phyloP scores from a whole-genome alignment of 2,888 invertebrate genomes.

The Nemotelus pantherinus region DNA sequence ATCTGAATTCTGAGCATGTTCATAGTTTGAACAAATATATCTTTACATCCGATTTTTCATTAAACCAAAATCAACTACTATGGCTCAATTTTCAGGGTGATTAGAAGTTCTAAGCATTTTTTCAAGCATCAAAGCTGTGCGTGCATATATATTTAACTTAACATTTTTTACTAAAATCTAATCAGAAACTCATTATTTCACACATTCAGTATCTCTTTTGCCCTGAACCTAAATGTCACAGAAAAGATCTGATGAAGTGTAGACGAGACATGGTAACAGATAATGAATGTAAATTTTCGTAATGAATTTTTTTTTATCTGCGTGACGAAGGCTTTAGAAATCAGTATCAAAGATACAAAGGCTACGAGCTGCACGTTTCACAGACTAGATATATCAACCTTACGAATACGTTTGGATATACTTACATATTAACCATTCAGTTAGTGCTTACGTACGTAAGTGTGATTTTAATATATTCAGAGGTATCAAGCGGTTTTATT shows the following conservation, averaged over 20 bases:
- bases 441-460: too few species aligned
- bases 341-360: background rate
- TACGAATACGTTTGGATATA: too few species aligned
- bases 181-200: background rate
- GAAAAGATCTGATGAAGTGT: constrained; percentile 27
- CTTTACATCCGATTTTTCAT: too few species aligned
- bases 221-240: constrained; percentile 16
- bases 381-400: too few species aligned
- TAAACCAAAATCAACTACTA: background rate
- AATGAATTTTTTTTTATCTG: constrained; percentile 27
- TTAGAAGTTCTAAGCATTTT: background rate
- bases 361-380: too few species aligned
- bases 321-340: background rate
- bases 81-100: background rate
- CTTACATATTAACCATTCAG: too few species aligned
- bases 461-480: too few species aligned
- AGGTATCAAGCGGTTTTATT: background rate
- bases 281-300: constrained; percentile 32
- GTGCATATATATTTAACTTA: background rate
- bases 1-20: too few species aligned
- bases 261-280: background rate
- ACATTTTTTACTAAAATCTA: background rate
- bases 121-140: background rate
- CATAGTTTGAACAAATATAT: too few species aligned
- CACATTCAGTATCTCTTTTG: background rate